Conservation (phyloP, 2,797 vertebrate species). For the Aplochiton taeniatus region DNA sequence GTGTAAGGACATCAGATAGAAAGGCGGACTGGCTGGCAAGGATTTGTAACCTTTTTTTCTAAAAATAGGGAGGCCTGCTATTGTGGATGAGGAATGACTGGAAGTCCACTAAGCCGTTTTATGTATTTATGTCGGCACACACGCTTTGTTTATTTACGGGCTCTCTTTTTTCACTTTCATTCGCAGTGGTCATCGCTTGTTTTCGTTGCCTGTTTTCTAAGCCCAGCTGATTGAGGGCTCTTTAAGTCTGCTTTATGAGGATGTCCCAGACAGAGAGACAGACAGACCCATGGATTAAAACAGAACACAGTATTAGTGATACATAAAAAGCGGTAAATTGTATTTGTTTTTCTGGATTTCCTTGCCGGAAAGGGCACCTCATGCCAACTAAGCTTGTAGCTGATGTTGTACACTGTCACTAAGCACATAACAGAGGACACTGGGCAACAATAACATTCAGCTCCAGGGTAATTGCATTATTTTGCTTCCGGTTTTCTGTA, state of each 20-base stretch:
- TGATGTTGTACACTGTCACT: too few species aligned
- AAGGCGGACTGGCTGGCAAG: constrained; percentile 13
- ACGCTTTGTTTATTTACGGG: constrained; percentile 43
- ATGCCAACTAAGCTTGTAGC: too few species aligned
- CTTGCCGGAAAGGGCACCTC: too few species aligned
- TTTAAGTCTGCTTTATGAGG: constrained; percentile 49
- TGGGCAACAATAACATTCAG: too few species aligned
- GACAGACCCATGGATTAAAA: constrained; percentile 60
- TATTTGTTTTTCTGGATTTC: constrained; percentile 14
- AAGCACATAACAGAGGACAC: too few species aligned
- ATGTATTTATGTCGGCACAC: constrained; percentile 34
- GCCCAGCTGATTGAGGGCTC: constrained; percentile 53
- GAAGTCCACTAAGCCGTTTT: constrained; percentile 51
- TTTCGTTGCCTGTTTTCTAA: constrained; percentile 14
- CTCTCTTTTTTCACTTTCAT: constrained; percentile 24
- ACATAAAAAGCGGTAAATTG: constrained; percentile 44
- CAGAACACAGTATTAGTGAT: constrained; percentile 52
- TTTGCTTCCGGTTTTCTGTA: too few species aligned
- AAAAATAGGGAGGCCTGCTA: constrained; percentile 42
- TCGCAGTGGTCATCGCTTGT: not conserved
- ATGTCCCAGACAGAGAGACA: constrained; percentile 58
- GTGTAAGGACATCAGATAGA: constrained; percentile 36
- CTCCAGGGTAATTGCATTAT: too few species aligned
- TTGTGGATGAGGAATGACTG: constrained; percentile 41
- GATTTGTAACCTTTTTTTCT: constrained; percentile 52